Base-by-base conservation (phyloP, 35 echinoderm and acorn worm genomes). In the Ophioderma brevispina region DNA sequence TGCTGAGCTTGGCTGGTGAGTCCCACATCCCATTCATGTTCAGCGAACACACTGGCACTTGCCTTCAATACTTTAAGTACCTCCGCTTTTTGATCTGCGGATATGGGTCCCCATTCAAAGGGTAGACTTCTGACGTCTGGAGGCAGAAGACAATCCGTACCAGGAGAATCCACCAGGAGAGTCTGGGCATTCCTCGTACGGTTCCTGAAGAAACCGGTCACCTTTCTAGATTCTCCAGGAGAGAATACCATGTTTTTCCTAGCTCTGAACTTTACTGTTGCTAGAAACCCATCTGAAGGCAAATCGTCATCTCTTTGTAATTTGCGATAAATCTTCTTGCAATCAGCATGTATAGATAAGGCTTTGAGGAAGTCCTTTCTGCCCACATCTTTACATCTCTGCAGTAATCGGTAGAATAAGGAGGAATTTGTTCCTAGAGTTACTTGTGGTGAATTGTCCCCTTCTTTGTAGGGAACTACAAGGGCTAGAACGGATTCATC, bases 61-160 rank as follows among this genome's bases (percentile, higher is more conserved):
- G 40, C 35, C 63, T 87, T 32, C 13, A 87, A 37, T 2, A 52
- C 36, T 14, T 55, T 36, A 1, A 91, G 32, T 23, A 91, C n/a
- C 13, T 84, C n/a, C 0, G 78, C 56, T 43, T 88, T 91, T 52
- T 75, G 77, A 30, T 87, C 35, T 21, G 23, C 18, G 33, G 41
- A 33, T 39, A 91, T 55, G 3, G 84, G 89, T 13, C 94, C 94
- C 88, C 94, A 92, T 25, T 36, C 1, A 64, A 92, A 91, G 21
- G 89, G 94, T n/a, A 95, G 38, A 1, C 25, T 83, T 2, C 30
- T 31, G 17, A 94, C 75, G 30, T 87, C 91, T 70, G 6, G 23
- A 70, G 59, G 15, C 59, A 25, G 59, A 4, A 70, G 28, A 70
- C 17, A 15, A 15, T 8, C 10, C 3, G 10, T 2, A 25, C 17